phyloP scores from a whole-genome alignment of 2,113 vertebrate genomes.

The Axis porcinus region DNA sequence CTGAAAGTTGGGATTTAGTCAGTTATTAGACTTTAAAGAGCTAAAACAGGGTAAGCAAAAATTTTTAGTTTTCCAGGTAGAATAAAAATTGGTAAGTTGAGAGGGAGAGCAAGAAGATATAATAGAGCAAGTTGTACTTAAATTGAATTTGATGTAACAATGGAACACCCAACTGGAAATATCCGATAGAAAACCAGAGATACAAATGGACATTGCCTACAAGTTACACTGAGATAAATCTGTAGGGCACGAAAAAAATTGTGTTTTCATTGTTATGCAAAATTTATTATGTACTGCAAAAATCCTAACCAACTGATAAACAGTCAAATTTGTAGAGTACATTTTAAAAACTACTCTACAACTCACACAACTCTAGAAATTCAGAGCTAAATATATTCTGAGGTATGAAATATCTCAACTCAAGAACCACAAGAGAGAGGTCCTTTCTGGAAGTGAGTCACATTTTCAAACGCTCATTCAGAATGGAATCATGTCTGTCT shows the following conservation, averaged over 20 bases:
- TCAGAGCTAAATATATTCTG: background rate
- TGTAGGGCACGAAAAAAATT: background rate
- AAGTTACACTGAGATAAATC: background rate
- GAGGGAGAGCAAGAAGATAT: background rate
- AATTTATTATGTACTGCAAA: background rate
- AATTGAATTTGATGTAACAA: background rate
- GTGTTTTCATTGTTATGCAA: background rate
- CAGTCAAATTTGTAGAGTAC: background rate
- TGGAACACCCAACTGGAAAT: background rate
- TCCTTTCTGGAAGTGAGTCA: background rate
- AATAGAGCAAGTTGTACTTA: background rate
- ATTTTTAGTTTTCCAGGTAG: background rate
- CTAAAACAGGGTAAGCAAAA: background rate
- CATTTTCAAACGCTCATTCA: background rate
- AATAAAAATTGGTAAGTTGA: background rate
- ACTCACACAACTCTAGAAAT: background rate
- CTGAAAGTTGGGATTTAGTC: background rate
- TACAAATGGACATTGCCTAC: background rate
- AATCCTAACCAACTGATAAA: background rate
- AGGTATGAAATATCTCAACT: background rate
- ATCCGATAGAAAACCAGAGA: background rate
- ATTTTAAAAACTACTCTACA: background rate
- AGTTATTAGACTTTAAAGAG: background rate
- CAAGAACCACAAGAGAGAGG: background rate
- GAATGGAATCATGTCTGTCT: background rate